Base-by-base conservation (phyloP, 2,888 invertebrate genomes). In the Microdon myrmicae region DNA sequence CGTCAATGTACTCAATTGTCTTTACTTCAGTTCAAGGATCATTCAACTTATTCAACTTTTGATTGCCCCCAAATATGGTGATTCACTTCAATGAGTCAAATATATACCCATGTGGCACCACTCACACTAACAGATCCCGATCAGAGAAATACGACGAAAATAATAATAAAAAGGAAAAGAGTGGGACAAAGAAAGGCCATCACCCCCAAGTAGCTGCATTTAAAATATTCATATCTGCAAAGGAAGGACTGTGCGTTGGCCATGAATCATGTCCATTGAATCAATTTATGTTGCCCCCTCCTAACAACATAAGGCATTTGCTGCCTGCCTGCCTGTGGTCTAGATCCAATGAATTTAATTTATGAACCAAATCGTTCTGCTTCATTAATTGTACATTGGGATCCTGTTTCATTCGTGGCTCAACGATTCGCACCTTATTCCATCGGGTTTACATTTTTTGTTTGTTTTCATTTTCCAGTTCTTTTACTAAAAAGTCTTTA, bases 341-440 rank as follows among this genome's bases (percentile, higher is more conserved):
- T 49, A 28, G 45, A 64, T 51, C 51, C 51, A 58, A 64, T 64
- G 58, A 58, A 64, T 58, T 53, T 5, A 64, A 64, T 64, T 64
- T 64, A 58, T 53, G 58, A 53, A 58, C 32, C 58, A 56, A 56
- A 56, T 49, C 61, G 47, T 58, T 58, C 45, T 43, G 51, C 41
- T 37, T 53, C 28, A 28, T 64, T 64, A 64, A 64, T 58, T 64
- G 58, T 53, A 32, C 39, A 26, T n/a, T 14, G 26, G 31, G 47
- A 58, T 64, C 58, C 58, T 58, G 58, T 58, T 58, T 53, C 10
- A 28, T n/a, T 13, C 28, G 17, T 37, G 5, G 13, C 28, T 31
- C 28, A 26, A 28, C 41, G 58, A 41, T 47, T 53, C 47, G 47
- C 58, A 45, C 51, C 43, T 47, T 51, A 51, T 49, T 51, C 58